Evolutionary conservation across 2,888 invertebrate genomes (phyloP).

Genomic region (Perizoma flavofasciatum): DNA sequence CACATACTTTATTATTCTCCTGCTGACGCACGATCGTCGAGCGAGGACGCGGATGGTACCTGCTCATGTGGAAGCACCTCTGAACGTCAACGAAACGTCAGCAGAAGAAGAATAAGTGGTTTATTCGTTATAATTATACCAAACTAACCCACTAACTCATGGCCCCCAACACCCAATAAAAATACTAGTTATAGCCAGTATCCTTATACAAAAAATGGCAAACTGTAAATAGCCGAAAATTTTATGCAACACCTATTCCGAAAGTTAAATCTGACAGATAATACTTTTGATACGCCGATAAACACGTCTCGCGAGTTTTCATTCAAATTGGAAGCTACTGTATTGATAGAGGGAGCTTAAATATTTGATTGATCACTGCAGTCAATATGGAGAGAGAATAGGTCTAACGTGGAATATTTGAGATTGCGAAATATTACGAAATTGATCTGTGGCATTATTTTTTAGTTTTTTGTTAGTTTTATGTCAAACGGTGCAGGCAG

Average conservation of each 20-base stretch:
- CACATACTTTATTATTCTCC: too few species aligned
- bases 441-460: conserved; percentile 6
- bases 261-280: conserved; percentile 44
- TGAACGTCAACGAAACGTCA: too few species aligned
- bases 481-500: too few species aligned
- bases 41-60: too few species aligned
- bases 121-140: too few species aligned
- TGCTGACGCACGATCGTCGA: too few species aligned
- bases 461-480: background rate
- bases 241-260: conserved; percentile 19
- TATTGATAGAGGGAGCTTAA: conserved; percentile 55
- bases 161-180: background rate
- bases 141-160: too few species aligned
- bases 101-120: too few species aligned
- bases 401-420: conserved; percentile 17
- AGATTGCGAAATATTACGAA: conserved; percentile 8
- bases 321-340: conserved; percentile 60
- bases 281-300: conserved; percentile 53
- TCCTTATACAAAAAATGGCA: background rate
- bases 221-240: conserved; percentile 11
- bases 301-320: conserved; percentile 61
- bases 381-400: conserved; percentile 31
- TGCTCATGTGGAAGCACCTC: too few species aligned
- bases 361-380: conserved; percentile 64
- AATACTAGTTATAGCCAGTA: too few species aligned